A percentile compares a stretch with the other conserved stretches of the same genome.
These are phyloP conservation scores for Microctenopoma stevenorrisi DNA, from an alignment of 2,797 vertebrate genomes.

Conservation along the genomic window DNA sequence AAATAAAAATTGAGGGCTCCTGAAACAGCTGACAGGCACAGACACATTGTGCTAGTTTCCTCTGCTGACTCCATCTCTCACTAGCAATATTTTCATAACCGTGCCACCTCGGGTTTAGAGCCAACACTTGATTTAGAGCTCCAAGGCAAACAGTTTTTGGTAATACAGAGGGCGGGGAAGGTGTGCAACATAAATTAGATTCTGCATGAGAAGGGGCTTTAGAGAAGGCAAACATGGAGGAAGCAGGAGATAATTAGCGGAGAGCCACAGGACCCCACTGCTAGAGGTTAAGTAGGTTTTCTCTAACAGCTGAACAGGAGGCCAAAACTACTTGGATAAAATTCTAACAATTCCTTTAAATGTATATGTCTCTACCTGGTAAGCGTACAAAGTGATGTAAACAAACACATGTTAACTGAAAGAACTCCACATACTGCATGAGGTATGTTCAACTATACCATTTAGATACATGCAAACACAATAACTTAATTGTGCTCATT, in stretches of 20 bases:
- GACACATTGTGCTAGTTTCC: constrained; percentile 84
- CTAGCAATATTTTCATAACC: constrained; percentile 87
- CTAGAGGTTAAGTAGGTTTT: constrained; percentile 71
- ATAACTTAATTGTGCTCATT: constrained; percentile 54
- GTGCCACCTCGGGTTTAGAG: constrained; percentile 80
- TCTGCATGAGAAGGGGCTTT: constrained; percentile 61
- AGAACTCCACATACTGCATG: not conserved
- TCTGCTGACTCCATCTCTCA: constrained; percentile 78
- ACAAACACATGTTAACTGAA: constrained; percentile 30
- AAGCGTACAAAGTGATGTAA: constrained; percentile 16
- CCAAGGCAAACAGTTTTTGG: constrained; percentile 83
- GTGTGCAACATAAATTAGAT: constrained; percentile 80
- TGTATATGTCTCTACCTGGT: constrained; percentile 26
- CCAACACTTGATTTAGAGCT: constrained; percentile 84
- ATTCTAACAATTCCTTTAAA: constrained; percentile 33
- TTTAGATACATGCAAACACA: constrained; percentile 12
- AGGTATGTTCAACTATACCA: not conserved
- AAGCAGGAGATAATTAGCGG: constrained; percentile 75
- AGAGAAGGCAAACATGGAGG: constrained; percentile 73
- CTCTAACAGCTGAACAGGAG: constrained; percentile 46
- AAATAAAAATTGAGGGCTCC: constrained; percentile 66
- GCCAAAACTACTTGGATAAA: constrained; percentile 45
- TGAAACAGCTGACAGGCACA: constrained; percentile 66
- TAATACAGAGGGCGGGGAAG: constrained; percentile 56
- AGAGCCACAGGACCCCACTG: constrained; percentile 57